Evolutionary conservation across 2,888 invertebrate genomes (phyloP).

Genomic region (Petrophora chlorosata): DNA sequence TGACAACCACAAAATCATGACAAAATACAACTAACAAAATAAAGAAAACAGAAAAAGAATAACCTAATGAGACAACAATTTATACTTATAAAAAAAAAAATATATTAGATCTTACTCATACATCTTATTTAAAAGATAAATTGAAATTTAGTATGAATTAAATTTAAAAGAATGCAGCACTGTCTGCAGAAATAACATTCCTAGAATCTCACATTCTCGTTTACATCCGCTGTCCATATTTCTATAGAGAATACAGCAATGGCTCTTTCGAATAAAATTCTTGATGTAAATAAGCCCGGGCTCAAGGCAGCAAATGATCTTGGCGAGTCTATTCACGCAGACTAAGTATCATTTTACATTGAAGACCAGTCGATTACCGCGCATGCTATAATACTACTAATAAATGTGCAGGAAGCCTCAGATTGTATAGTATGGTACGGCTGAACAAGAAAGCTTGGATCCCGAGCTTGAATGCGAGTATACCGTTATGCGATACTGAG

Average conservation of each 20-base stretch:
- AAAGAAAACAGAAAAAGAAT: no score
- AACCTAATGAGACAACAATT: no score
- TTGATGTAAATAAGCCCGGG: constrained; percentile 4
- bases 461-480: neutral
- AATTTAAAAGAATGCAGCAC: constrained; percentile 14
- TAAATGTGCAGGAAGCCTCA: constrained; percentile 3
- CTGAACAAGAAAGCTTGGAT: constrained; percentile 10
- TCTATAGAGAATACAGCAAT: constrained; percentile 26
- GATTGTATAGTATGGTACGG: constrained; percentile 10
- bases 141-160: neutral
- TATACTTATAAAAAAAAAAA: no score
- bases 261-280: constrained; percentile 24
- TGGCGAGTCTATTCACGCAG: constrained; percentile 31
- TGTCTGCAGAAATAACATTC: constrained; percentile 31
- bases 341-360: constrained; percentile 39
- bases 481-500: constrained; percentile 4
- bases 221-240: constrained; percentile 11
- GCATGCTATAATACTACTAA: constrained; percentile 27
- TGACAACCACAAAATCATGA: no score
- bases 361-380: constrained; percentile 35
- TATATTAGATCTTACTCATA: no score
- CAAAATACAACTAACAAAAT: no score
- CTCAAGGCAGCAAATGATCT: constrained; percentile 15
- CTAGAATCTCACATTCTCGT: constrained; percentile 23
- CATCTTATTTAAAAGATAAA: neutral